Base-by-base conservation (phyloP, 2,888 invertebrate genomes). In the Tryphoninae sp. region DNA sequence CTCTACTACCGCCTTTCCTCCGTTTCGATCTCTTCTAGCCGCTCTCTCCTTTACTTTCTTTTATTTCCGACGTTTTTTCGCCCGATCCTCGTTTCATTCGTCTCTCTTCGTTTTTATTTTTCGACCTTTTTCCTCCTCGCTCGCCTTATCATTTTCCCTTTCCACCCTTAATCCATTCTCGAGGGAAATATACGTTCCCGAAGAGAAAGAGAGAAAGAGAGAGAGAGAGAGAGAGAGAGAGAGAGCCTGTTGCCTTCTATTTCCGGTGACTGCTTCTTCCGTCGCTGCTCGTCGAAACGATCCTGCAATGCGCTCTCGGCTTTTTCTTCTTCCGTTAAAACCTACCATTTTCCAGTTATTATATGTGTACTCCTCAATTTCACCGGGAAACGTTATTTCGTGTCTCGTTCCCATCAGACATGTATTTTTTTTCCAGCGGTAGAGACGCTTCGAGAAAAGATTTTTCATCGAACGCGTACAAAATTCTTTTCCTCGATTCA, bases 261-360 rank as follows among this genome's bases (percentile, higher is more conserved):
- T 86, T 84, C 84, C 86, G 71, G 82, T 78, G 79, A 86, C 85
- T 85, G 83, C 83, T 82, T 73, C 67, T 59, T 78, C 83, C 33
- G 40, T 67, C 22, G 53, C 13, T 40, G 51, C 42, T 22, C 64
- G 26, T 55, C 42, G 62, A 73, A 23, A 69, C 62, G 55, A 62
- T 78, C 49, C 49, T 16, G 53, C 6, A 45, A 23, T 11, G n/a
- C 22, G 19, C 23, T 58, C 23, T 64, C 40, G 53, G n/a, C 33
- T 59, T 19, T 33, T 67, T 51, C 26, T 16, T 19, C 9, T 11
- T 58, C 69, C 64, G 73, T 69, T 22, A n/a, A 2, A 2, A 16
- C 53, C 16, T 53, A 4, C 8, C 16, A 16, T 53, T 8, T 53
- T 53, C 7, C 16, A 53, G 53, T 53, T 16, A 4, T 7, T 16